phyloP scores from a whole-genome alignment of 2,113 vertebrate genomes.

The Vidua macroura region DNA sequence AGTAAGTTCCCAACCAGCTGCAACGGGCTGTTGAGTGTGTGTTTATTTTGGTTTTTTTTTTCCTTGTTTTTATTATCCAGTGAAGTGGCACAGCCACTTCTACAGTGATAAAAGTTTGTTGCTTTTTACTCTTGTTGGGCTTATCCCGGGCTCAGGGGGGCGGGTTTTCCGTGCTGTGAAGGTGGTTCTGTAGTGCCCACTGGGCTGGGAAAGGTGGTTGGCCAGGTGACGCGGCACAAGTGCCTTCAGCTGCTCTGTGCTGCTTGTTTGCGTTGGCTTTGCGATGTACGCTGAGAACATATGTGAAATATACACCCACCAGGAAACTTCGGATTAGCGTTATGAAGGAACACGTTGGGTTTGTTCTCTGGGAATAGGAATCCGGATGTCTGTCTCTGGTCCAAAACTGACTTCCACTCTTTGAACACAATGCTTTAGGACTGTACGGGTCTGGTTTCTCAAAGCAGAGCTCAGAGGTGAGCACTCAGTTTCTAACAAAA shows the following conservation, averaged over 20 bases:
- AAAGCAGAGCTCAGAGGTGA: neutral
- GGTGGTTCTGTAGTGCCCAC: accelerated
- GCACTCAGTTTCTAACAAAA: accelerated
- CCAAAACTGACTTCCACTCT: neutral
- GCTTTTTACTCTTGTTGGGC: accelerated
- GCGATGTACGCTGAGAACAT: accelerated
- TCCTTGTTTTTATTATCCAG: neutral
- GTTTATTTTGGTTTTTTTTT: accelerated
- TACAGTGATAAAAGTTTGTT: neutral
- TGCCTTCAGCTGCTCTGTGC: neutral
- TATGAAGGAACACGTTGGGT: neutral
- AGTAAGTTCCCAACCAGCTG: neutral
- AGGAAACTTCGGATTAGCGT: neutral
- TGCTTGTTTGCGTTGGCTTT: neutral
- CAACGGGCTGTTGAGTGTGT: neutral
- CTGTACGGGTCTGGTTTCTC: neutral
- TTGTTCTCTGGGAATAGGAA: neutral
- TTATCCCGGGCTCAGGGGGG: neutral
- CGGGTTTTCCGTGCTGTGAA: neutral
- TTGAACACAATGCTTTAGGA: neutral
- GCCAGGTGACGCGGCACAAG: neutral
- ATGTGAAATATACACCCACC: accelerated
- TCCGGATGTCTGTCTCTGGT: neutral
- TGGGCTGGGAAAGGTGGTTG: neutral
- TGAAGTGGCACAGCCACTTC: neutral